Base-by-base conservation (phyloP, 2,888 invertebrate species). In the Rotaria magnacalcarata region DNA sequence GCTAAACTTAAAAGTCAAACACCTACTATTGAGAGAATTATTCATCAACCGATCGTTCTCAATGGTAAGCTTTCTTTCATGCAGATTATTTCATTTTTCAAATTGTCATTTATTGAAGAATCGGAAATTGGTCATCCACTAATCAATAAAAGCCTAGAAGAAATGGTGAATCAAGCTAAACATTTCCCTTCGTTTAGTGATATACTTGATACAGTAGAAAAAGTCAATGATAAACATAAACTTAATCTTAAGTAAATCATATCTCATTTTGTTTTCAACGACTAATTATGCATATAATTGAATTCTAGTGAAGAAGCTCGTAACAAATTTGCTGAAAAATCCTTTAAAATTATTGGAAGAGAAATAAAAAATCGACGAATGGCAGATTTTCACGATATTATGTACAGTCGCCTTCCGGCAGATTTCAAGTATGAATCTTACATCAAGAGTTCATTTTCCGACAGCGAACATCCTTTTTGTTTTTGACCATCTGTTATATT, bases 111-210 rank as follows among this genome's bases (percentile, higher is more conserved):
- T 16, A 67, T 67, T 67, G 0, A 47, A 80, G 80, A 47, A 47
- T 43, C 43, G 14, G 47, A 43, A 8, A 67, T 7, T 67, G 67
- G 34, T 67, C 27, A 67, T 67, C 16, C 34, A 41, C n/a, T 24
- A 24, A n/a, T 80, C 2, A 80, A 43, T 4, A 47, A 47, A 24
- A n/a, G 47, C 47, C n/a, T 80, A 47, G 24, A 80, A 80, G 24
- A 80, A 10, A 80, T 80, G 80, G 47, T 80, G 8, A 43, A 80
- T n/a, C 43, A 80, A 47, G 24, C n/a, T 0, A 80, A 43, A 47
- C 47, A 80, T 80, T 80, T 80, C n/a, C 80, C 80, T n/a, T 24
- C 43, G 3, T 80, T 80, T n/a, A 47, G 47, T 47, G 80, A 80
- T 43, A 47, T 80, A n/a, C 80, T 43, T 21, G n/a, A 47, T n/a